phyloP scores from a whole-genome alignment of 2,113 vertebrate species.

The Leptodactylus fuscus region DNA sequence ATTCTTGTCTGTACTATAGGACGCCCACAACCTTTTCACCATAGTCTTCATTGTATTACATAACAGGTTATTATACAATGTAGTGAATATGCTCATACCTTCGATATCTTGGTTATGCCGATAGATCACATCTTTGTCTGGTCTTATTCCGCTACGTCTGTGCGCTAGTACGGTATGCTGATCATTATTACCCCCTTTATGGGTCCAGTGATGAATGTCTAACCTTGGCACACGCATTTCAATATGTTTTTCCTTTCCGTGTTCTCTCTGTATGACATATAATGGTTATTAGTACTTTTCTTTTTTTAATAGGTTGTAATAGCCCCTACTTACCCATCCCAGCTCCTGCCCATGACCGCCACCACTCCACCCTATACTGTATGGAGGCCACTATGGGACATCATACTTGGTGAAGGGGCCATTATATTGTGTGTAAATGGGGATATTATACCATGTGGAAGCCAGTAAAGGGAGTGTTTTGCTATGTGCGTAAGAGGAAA shows the following conservation, averaged over 20 bases:
- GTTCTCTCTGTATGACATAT: constrained; percentile 18
- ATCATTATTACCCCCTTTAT: not conserved
- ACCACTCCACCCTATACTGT: too few species aligned
- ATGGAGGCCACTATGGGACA: too few species aligned
- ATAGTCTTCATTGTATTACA: not conserved
- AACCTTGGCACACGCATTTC: not conserved
- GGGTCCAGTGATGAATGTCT: not conserved
- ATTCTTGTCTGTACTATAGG: too few species aligned
- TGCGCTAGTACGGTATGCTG: not conserved
- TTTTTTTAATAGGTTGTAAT: too few species aligned
- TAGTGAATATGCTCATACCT: constrained; percentile 28
- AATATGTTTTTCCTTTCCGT: not conserved
- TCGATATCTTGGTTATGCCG: constrained; percentile 55
- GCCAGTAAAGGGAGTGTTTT: too few species aligned
- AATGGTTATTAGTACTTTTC: not conserved
- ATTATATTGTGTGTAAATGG: too few species aligned
- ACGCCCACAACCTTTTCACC: not conserved
- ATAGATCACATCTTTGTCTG: constrained; percentile 6
- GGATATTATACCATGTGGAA: too few species aligned
- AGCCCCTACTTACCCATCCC: too few species aligned
- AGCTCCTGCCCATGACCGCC: too few species aligned
- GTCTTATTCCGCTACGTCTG: not conserved
- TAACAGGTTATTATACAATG: not conserved
- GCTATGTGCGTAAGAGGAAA: too few species aligned
- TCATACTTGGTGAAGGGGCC: too few species aligned